Evolutionary conservation across 2,888 invertebrate genomes (phyloP), one percentile per base, ranked within the genome.

Genomic region (Platerodrilus igneus): DNA sequence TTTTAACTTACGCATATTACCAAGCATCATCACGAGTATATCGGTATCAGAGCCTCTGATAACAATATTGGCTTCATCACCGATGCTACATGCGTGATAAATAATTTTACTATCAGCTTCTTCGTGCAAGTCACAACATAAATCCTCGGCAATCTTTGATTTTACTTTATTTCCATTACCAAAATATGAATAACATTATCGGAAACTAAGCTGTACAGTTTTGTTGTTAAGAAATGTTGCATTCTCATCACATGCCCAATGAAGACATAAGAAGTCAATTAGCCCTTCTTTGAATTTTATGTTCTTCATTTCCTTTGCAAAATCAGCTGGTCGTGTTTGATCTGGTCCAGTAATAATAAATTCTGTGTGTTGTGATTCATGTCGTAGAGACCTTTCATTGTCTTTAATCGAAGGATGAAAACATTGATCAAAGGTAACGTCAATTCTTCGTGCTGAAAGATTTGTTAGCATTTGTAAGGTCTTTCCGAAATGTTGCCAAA

Each of bases 341-440:
- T 28, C 28, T 16, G 28, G 16, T 3, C 28, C 15, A 28, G 28
- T 4, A 14, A 28, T 28, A n/a, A 3, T 28, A 16, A 4, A 28
- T n/a, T 28, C 28, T 8, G 17, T 28, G 4, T 15, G 28, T 5
- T 11, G 14, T 26, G 28, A 2, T 15, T 28, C 28, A 15, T 28
- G 15, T 16, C 28, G 13, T 16, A 15, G 28, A n/a, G n/a, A n/a
- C n/a, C n/a, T n/a, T n/a, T 28, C 16, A 28, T 28, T 28, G 15
- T 15, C 28, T 28, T 28, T 28, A 14, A 28, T 28, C 17, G 28
- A 28, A n/a, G 28, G 28, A 14, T 28, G 28, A 6, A 6, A 40
- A 35, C 48, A 54, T 19, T 41, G 41, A 31, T 52, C 51, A 33
- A 54, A 55, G 25, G 45, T 43, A 32, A 48, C 45, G 36, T 44